phyloP scores from a whole-genome alignment of 2,797 vertebrate genomes.

The Varecia variegata region DNA sequence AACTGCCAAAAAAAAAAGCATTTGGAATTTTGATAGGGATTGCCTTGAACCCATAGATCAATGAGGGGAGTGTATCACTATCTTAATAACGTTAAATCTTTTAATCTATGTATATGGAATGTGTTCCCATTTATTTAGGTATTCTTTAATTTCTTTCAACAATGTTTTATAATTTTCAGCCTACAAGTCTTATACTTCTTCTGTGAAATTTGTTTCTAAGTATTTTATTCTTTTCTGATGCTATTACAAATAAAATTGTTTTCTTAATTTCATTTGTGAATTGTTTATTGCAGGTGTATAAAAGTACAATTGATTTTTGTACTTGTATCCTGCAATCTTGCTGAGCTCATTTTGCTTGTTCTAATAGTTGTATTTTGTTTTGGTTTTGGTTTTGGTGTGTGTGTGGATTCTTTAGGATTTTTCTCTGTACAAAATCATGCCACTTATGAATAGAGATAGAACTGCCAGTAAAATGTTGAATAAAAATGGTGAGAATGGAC shows the following conservation, averaged over 20 bases:
- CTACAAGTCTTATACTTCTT: not conserved
- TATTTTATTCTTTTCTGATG: not conserved
- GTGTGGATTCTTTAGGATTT: not conserved
- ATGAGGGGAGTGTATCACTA: not conserved
- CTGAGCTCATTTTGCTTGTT: not conserved
- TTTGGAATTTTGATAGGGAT: not conserved
- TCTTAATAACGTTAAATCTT: not conserved
- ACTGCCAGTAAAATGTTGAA: not conserved
- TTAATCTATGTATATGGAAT: not conserved
- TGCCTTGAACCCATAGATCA: not conserved
- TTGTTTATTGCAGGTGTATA: not conserved
- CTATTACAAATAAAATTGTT: not conserved
- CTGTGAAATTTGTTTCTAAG: not conserved
- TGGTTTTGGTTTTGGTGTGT: not conserved
- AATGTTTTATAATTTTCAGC: not conserved
- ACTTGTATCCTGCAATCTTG: not conserved
- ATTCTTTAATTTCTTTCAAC: not conserved
- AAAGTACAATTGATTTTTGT: not conserved
- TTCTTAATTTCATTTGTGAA: not conserved
- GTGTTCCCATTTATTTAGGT: not conserved
- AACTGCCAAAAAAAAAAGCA: not conserved
- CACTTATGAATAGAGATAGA: not conserved
- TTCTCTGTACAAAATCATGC: not conserved
- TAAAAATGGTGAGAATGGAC: not conserved
- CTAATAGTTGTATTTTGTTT: not conserved